Evolutionary conservation across 2,113 vertebrate species (phyloP), one percentile per base, ranked within the genome.

Genomic region (Tetrao urogallus): DNA sequence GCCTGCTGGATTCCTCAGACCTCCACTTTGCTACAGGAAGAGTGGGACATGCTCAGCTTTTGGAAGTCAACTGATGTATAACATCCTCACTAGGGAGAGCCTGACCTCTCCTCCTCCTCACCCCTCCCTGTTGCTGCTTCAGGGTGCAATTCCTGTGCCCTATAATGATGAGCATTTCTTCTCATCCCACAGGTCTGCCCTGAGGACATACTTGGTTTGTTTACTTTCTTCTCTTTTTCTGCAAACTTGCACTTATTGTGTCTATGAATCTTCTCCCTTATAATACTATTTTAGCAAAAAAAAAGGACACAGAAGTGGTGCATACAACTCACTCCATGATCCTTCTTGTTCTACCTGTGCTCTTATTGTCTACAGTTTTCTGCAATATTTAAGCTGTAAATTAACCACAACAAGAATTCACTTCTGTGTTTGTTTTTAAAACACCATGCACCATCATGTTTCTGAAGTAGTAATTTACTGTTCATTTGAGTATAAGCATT

Each of bases 101-200:
- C 52, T 57, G 24, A 9, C 40, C 17, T 32, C n/a, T 54, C 15
- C n/a, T 10, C n/a, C 22, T 81, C 16, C 11, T 75, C 9, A 54
- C 3, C 1, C 8, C 1, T 58, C 8, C 7, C 7, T 6, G 1
- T 6, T 6, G 8, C 10, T 45, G 43, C 30, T 74, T 30, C 47
- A 6, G 0, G 20, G 36, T 25, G 52, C 3, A 13, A 89, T 30
- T 8, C 4, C 38, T 60, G 12, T 4, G 11, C 34, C 61, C 22
- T 70, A 11, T 38, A 13, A 13, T 0, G 1, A 66, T 58, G 13
- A 71, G 45, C 8, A 15, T 25, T 70, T 32, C 54, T 19, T 57
- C 54, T 30, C 30, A 7, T 57, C 17, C 30, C 28, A 30, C 28
- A 57, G 16, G 75, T 8, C 13, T 71, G 7, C 27, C 45, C 52